Evolutionary conservation across 2,888 invertebrate species (phyloP), one percentile per base, ranked within the genome.

Genomic region (Branchipolynoe longqiensis): DNA sequence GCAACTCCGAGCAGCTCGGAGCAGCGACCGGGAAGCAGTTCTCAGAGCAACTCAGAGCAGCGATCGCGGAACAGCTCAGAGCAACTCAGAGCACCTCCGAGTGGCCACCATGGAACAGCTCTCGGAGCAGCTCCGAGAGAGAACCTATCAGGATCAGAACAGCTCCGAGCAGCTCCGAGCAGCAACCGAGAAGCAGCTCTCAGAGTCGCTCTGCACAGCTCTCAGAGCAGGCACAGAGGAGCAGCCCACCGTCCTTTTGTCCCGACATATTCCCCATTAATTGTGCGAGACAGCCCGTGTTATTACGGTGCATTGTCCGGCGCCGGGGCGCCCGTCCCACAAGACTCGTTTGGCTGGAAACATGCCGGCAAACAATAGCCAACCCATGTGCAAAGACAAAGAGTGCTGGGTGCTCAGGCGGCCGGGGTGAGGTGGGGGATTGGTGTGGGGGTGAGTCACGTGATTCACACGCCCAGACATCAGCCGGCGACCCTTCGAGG

Each of bases 231-330:
- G 69, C 69, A 69, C 33, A 69, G 33, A 69, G 33, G 36, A 31
- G 25, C 38, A 6, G 14, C 69, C 33, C 12, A 31, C n/a, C 14
- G 36, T 4, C 36, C 69, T 69, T 69, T 69, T 69, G 69, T 69
- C 38, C n/a, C 69, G 69, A 12, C 33, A 69, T 69, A 69, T 69
- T 69, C 33, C 33, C 69, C 69, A 69, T 69, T 69, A 69, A 69
- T 69, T 69, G 6, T n/a, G 69, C 6, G 69, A 14, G 69, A 38
- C 69, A 69, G 69, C 33, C n/a, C 69, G 38, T 69, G 69, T 69
- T 69, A 69, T 69, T 69, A 69, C 69, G 36, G n/a, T 69, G 69
- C 69, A 69, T 69, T 69, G 69, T 69, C 38, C 69, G 33, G 6
- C 33, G 69, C 8, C 69, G 25, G 62, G 36, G 48, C 48, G 18